phyloP scores from a whole-genome alignment of 92 coral and sea anemone species.

The Siderastrea radians region DNA sequence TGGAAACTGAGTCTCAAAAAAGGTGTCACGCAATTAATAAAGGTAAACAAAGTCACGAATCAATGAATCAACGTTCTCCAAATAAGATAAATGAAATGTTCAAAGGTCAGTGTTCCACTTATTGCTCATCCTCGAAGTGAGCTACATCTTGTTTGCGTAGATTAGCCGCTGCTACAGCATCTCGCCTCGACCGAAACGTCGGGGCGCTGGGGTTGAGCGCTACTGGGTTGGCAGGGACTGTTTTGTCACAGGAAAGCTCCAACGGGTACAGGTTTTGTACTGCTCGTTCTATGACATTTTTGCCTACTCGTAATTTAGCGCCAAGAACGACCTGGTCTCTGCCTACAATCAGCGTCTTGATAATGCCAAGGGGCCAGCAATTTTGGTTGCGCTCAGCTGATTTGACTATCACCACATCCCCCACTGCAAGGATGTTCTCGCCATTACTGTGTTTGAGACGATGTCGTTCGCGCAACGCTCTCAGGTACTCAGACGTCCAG shows the following conservation, averaged over 20 bases:
- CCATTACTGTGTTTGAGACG: constrained; percentile 24
- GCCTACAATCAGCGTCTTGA: constrained; percentile 1
- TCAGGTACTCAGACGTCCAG: constrained; percentile 34
- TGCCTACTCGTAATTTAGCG: not conserved
- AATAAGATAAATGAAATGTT: too few species aligned
- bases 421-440: not conserved
- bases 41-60: too few species aligned
- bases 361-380: constrained; percentile 15
- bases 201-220: not conserved
- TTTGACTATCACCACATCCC: constrained; percentile 34
- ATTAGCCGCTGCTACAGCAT: constrained; percentile 34
- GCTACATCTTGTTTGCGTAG: constrained; percentile 1
- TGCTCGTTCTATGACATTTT: not conserved
- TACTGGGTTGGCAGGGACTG: not conserved
- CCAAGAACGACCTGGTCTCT: constrained; percentile 8
- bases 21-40: too few species aligned
- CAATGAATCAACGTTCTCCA: too few species aligned
- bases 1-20: too few species aligned
- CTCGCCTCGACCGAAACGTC: constrained; percentile 5
- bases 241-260: not conserved
- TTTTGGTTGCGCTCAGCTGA: constrained; percentile 13
- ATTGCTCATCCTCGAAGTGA: too few species aligned
- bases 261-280: not conserved
- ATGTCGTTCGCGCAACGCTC: constrained; percentile 51
- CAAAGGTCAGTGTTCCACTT: too few species aligned